phyloP scores from a whole-genome alignment of 2,113 vertebrate species.

The Zapornia atra region DNA sequence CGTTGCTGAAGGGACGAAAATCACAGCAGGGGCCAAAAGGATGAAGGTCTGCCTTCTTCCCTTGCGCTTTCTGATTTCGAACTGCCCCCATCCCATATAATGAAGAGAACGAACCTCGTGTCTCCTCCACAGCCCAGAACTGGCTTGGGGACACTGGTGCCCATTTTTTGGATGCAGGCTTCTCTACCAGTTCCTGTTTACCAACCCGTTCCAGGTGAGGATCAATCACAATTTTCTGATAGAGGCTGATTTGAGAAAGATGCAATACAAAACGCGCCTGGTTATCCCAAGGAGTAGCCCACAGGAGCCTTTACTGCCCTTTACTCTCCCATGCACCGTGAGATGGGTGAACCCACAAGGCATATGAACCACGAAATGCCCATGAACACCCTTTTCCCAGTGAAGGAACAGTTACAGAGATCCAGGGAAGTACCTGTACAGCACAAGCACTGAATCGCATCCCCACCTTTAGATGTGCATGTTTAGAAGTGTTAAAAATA shows the following conservation, averaged over 20 bases:
- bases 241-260: background rate
- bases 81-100: too few species aligned
- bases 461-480: background rate
- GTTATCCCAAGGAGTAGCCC: background rate
- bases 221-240: background rate
- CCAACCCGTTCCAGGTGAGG: background rate
- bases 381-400: background rate
- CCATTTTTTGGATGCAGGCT: background rate
- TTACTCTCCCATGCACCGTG: background rate
- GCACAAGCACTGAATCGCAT: background rate
- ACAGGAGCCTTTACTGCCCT: background rate
- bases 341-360: background rate
- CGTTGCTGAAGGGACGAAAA: background rate
- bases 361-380: background rate
- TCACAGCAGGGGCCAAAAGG: background rate
- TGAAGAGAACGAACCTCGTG: background rate
- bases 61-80: too few species aligned
- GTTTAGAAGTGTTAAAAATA: background rate
- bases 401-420: background rate
- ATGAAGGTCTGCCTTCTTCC: too few species aligned
- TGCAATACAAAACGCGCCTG: too few species aligned
- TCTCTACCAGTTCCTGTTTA: accelerated
- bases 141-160: accelerated
- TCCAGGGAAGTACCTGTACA: background rate
- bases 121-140: accelerated